phyloP scores from a whole-genome alignment of 2,797 vertebrate genomes.

The Cichlasoma orientale region DNA sequence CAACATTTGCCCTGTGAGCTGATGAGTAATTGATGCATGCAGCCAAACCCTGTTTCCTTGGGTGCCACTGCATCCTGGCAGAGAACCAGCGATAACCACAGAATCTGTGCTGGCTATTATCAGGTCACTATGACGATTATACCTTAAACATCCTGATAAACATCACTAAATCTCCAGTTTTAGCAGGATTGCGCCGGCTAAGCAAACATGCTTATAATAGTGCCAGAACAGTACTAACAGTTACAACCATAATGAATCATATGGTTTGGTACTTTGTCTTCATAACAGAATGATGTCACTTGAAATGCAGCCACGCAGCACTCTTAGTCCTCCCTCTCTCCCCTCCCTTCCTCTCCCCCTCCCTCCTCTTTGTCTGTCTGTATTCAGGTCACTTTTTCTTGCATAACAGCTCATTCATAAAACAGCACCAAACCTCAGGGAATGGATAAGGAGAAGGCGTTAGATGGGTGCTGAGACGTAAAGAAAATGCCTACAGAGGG shows the following conservation, averaged over 20 bases:
- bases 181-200: background rate
- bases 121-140: constrained; percentile 28
- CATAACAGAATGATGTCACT: constrained; percentile 25
- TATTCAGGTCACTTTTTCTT: constrained; percentile 71
- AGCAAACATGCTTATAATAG: constrained; percentile 27
- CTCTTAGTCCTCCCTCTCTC: background rate
- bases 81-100: background rate
- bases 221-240: constrained; percentile 2
- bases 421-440: constrained; percentile 68
- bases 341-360: background rate
- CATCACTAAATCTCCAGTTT: constrained; percentile 30
- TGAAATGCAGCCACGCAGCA: constrained; percentile 20
- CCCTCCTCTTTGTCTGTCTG: constrained; percentile 24
- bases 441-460: constrained; percentile 45
- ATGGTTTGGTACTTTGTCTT: background rate
- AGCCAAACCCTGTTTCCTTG: background rate
- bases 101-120: constrained; percentile 12
- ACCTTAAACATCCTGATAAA: constrained; percentile 27
- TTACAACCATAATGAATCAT: constrained; percentile 9
- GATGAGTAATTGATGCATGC: background rate
- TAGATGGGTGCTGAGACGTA: constrained; percentile 34
- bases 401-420: constrained; percentile 78
- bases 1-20: background rate
- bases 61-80: constrained; percentile 15
- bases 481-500: constrained; percentile 36